phyloP scores from a whole-genome alignment of 2,888 invertebrate genomes.

The Folsomia candida region DNA sequence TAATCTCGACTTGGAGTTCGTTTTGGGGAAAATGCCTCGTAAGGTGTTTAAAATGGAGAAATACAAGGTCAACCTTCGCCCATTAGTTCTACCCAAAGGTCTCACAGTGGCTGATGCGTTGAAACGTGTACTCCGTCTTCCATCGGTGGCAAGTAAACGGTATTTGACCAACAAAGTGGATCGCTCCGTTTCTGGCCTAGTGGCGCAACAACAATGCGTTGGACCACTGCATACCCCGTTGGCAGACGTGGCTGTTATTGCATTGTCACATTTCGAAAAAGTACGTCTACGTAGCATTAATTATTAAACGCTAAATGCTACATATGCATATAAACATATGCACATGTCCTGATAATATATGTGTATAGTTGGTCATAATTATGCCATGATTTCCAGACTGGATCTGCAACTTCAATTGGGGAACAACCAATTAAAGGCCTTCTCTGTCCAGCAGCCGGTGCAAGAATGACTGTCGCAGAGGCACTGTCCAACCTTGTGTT shows the following conservation, averaged over 20 bases:
- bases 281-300: conserved; percentile 55
- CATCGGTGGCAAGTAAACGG: conserved; percentile 90
- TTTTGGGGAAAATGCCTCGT: conserved; percentile 81
- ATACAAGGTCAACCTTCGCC: conserved; percentile 57
- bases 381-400: conserved; percentile 63
- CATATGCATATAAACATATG: no score
- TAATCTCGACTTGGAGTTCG: conserved; percentile 81
- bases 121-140: conserved; percentile 76
- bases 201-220: conserved; percentile 97
- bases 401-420: conserved; percentile 92
- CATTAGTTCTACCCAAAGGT: conserved; percentile 60
- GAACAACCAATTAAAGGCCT: conserved; percentile 95
- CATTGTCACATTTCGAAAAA: conserved; percentile 77
- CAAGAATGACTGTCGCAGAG: conserved; percentile 91
- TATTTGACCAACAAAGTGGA: conserved; percentile 94
- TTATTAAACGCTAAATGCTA: conserved; percentile 5
- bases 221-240: conserved; percentile 95
- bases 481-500: conserved; percentile 87
- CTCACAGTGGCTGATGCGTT: conserved; percentile 68
- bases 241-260: conserved; percentile 88
- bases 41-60: conserved; percentile 69
- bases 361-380: no score
- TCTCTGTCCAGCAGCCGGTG: conserved; percentile 78
- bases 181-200: conserved; percentile 88
- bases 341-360: no score